Evolutionary conservation across 2,797 vertebrate genomes (phyloP), one percentile per base, ranked within the genome.

Genomic region (Hephaestus fuliginosus): DNA sequence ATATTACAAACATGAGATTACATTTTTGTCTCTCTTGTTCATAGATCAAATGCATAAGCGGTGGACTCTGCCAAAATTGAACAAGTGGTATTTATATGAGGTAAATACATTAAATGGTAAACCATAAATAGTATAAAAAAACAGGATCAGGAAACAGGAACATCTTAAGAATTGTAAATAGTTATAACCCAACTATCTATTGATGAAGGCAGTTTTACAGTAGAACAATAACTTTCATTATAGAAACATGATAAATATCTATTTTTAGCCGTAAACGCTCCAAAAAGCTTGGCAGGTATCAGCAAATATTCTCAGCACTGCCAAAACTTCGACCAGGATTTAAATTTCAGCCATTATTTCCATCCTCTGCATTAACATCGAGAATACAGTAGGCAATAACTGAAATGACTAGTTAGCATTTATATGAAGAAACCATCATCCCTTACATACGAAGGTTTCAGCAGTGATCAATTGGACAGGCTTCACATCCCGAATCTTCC

Each of bases 401-500:
- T 3, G 0, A 43, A n/a, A 15, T 8, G 15, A 2, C 9, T 68
- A 12, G 15, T 43, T 22, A 63, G 5, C 20, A 25, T 43, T 49
- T 18, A 4, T 7, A 20, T 33, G 1, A 36, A 70, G n/a, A 18
- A 58, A 12, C 57, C 0, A 1, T 39, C 17, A 28, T 58, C 44
- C 12, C 62, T 68, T 9, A 41, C 9, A 22, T 53, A 10, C 22
- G 14, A 48, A 51, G 3, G 12, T 28, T 67, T 71, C 11, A 44
- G 0, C 28, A 33, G 7, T 53, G 43, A 56, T 76, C 22, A 5
- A 51, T 8, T 36, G 1, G 12, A 39, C 2, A 39, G 9, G 9
- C 41, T 39, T 80, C 56, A 67, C 17, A 20, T 80, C 83, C 86
- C 84, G 86, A 90, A 91, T 69, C 88, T 85, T 92, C 83, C 84